A percentile compares a stretch with the other conserved stretches of the same genome.
These are phyloP conservation scores for Petrocephalus sullivani DNA, from an alignment of 2,797 vertebrate genomes.

Conservation along the genomic window DNA sequence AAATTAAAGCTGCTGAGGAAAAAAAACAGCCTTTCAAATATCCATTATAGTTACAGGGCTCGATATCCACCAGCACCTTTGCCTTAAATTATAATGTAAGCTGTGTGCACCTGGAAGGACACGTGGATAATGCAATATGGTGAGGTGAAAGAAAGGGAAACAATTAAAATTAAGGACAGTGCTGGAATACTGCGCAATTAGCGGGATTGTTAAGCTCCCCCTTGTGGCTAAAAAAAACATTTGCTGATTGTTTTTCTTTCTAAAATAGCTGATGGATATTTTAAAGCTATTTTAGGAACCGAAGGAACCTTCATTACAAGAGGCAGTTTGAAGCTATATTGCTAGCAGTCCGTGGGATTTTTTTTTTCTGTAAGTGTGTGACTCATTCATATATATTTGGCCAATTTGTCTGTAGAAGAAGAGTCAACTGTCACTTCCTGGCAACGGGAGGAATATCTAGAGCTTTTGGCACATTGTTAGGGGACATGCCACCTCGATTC, in stretches of 20 bases:
- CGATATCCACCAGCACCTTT: constrained; percentile 43
- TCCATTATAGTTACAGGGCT: constrained; percentile 46
- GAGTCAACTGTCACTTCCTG: constrained; percentile 52
- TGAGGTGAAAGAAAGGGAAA: not conserved
- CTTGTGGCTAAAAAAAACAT: constrained; percentile 3
- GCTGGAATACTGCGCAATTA: not conserved
- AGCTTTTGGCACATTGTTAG: constrained; percentile 48
- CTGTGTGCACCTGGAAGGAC: constrained; percentile 36
- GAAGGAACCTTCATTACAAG: not conserved
- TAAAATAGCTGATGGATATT: not conserved
- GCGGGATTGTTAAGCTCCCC: not conserved
- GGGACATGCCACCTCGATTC: constrained; percentile 35
- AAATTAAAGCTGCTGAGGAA: constrained; percentile 51
- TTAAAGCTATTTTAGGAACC: not conserved
- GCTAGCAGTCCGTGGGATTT: not conserved
- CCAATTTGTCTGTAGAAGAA: constrained; percentile 50
- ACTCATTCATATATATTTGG: constrained; percentile 42
- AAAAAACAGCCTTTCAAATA: constrained; percentile 49
- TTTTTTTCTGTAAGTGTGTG: constrained; percentile 22
- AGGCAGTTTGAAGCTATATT: not conserved
- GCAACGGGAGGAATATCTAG: constrained; percentile 51
- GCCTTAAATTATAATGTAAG: constrained; percentile 47
- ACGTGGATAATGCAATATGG: constrained; percentile 31
- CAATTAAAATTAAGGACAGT: not conserved
- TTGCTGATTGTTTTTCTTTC: not conserved